Evolutionary conservation across 2,113 vertebrate genomes (phyloP).

Genomic region (Pachycephala philippinensis): DNA sequence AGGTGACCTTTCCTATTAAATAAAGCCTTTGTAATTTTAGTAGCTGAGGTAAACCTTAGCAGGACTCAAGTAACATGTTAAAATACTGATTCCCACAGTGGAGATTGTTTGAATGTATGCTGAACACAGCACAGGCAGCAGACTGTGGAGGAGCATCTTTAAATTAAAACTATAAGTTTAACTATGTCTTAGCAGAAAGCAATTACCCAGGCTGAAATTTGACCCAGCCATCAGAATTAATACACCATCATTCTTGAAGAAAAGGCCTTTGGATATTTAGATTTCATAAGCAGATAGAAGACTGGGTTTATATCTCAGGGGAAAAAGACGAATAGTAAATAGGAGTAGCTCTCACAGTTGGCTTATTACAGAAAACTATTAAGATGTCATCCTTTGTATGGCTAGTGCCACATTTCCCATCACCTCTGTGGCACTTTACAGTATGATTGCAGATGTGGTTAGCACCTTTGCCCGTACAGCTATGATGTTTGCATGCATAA

Average conservation of each 20-base stretch:
- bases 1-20: background rate
- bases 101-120: background rate
- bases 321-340: constrained; percentile 9
- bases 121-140: background rate
- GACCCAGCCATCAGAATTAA: background rate
- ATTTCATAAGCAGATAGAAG: constrained; percentile 47
- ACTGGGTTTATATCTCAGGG: background rate
- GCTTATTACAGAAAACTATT: constrained; percentile 37
- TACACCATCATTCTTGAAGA: background rate
- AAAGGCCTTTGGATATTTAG: constrained; percentile 47
- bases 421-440: background rate
- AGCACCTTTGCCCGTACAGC: background rate
- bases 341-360: background rate
- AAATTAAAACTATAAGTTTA: constrained; percentile 35
- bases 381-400: background rate
- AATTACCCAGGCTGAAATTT: constrained; percentile 47
- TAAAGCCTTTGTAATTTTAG: background rate
- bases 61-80: background rate
- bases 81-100: background rate
- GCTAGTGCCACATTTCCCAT: background rate
- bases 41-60: background rate
- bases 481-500: background rate
- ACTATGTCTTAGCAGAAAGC: constrained; percentile 19
- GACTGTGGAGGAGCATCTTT: background rate
- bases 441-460: background rate